phyloP scores from a whole-genome alignment of 2,888 invertebrate genomes.

The Drosophila cracens region DNA sequence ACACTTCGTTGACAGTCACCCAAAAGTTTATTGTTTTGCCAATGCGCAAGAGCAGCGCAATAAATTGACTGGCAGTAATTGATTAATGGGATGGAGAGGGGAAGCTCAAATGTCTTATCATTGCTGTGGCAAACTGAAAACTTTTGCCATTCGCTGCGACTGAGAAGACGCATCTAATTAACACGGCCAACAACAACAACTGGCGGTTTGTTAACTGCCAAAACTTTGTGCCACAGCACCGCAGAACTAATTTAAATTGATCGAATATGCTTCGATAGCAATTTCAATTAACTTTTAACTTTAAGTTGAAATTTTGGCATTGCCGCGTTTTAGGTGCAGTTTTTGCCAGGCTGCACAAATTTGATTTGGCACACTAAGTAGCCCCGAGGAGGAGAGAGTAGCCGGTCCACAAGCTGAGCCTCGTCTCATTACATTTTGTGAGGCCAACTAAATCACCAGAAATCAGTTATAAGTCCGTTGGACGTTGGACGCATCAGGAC shows the following conservation, averaged over 20 bases:
- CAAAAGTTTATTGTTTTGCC: constrained; percentile 26
- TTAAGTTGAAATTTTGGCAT: constrained; percentile 37
- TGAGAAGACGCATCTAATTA: constrained; percentile 65
- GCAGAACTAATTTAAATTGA: constrained; percentile 80
- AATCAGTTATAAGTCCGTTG: constrained; percentile 79
- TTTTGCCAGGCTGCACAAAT: constrained; percentile 53
- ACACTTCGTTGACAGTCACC: constrained; percentile 34
- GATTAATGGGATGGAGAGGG: constrained; percentile 59
- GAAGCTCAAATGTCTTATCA: constrained; percentile 50
- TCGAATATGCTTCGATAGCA: constrained; percentile 79
- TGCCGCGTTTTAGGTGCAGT: constrained; percentile 54
- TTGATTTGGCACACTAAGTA: constrained; percentile 69
- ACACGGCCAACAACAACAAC: constrained; percentile 55
- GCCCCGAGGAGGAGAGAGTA: not conserved
- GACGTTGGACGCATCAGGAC: constrained; percentile 55
- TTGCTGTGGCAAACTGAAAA: constrained; percentile 40
- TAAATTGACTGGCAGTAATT: constrained; percentile 78
- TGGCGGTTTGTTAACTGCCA: constrained; percentile 26
- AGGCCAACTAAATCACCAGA: constrained; percentile 77
- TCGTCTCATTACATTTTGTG: constrained; percentile 68
- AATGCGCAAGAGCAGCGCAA: constrained; percentile 40
- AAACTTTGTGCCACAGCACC: constrained; percentile 52
- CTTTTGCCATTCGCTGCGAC: constrained; percentile 60
- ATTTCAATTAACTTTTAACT: constrained; percentile 74
- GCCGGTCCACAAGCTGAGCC: constrained; percentile 26